Base-by-base conservation (phyloP, 2,888 invertebrate species). In the Meloe dianella region DNA sequence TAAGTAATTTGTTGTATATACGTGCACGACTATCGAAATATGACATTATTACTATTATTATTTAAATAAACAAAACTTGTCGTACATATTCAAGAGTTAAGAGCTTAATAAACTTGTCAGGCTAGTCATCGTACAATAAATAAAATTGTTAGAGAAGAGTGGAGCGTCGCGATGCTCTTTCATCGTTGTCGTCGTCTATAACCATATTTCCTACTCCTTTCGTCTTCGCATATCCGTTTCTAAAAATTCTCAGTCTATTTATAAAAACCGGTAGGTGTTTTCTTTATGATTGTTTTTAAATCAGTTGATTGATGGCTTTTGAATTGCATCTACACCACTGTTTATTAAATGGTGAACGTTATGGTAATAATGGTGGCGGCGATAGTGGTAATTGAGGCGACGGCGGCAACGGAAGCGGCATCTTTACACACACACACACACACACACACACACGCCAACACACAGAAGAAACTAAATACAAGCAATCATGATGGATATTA, bases 401-500 rank as follows among this genome's bases (percentile, higher is more conserved):
- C 27, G 12, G 22, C 7, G 22, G 47, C 20, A 47, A 47, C 47
- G 51, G 22, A 51, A 51, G 63, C 66, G 65, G 66, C 67, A 69
- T 70, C 64, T 64, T 68, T 64, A 63, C 63, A 65, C 35, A 35
- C 35, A 35, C 30, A 30, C 30, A 30, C 30, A 9, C 30, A 30
- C 30, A 30, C 30, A 9, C 30, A 30, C 29, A 29, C 29, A 29
- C 2, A 29, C 29, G 6, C 29, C 2, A 29, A 29, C 29, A 7
- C 41, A 41, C n/a, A 41, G 5, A 4, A 47, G 47, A 47, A 47
- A 61, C 24, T 63, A 30, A 59, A 63, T 68, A 69, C 62, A 65
- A 68, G 62, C 66, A 57, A 68, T 51, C 69, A 63, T 68, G 70
- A 74, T 74, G 70, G 75, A 75, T 77, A 78, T 77, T 77, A 75